Evolutionary conservation across 2,797 vertebrate genomes (phyloP).

Genomic region (Cynodonichthys magdalenae): DNA sequence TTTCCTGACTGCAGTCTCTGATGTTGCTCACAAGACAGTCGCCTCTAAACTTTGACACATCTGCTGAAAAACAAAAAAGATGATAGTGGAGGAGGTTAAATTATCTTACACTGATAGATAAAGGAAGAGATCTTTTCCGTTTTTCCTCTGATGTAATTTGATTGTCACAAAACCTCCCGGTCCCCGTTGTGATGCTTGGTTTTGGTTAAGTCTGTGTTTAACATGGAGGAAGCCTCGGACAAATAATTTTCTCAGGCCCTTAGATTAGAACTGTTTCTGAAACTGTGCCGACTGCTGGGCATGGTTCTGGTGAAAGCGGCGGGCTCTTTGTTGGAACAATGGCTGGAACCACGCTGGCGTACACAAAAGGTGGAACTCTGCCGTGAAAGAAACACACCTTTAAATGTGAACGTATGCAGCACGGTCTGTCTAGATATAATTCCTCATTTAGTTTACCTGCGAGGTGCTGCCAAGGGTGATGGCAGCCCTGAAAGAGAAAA

Average conservation of each 20-base stretch:
- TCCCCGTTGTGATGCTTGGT: constrained; percentile 14
- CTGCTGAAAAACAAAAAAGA: constrained; percentile 23
- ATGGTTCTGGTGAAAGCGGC: constrained; percentile 24
- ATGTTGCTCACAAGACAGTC: constrained; percentile 17
- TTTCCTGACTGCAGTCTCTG: constrained; percentile 12
- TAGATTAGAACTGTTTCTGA: constrained; percentile 29
- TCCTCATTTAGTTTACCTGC: constrained; percentile 51
- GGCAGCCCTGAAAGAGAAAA: constrained; percentile 52
- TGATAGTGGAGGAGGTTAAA: neutral
- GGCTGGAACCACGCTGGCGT: constrained; percentile 51
- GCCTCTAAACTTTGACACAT: constrained; percentile 11
- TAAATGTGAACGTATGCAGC: neutral
- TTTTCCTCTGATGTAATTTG: neutral
- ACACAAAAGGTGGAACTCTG: constrained; percentile 48
- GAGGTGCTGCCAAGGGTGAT: constrained; percentile 2
- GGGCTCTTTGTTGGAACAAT: constrained; percentile 34
- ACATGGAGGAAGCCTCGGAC: constrained; percentile 30
- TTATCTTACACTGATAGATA: neutral
- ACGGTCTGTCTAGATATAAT: neutral
- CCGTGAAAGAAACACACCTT: constrained; percentile 7
- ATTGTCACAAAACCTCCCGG: neutral
- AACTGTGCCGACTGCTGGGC: constrained; percentile 5
- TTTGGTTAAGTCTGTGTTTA: constrained; percentile 10
- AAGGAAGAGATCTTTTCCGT: neutral
- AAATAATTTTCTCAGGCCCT: constrained; percentile 26